A percentile compares a stretch with the other conserved stretches of the same genome.
These are phyloP conservation scores for Lapara coniferarum DNA, from an alignment of 2,888 invertebrate species.

Conservation along the genomic window DNA sequence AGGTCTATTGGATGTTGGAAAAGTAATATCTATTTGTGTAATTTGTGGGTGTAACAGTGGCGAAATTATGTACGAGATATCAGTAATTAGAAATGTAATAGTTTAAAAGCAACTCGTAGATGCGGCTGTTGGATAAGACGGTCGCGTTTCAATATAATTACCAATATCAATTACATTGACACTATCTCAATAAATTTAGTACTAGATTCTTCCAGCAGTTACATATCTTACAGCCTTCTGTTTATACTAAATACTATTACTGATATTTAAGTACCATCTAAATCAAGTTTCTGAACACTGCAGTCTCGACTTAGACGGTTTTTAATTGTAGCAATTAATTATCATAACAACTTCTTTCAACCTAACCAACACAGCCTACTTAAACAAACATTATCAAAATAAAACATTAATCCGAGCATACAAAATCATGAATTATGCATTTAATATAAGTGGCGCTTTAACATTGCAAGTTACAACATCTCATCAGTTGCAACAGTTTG, in stretches of 20 bases:
- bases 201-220: no score
- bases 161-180: no score
- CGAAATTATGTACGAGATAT: slow-evolving; percentile 4
- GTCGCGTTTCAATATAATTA: background rate
- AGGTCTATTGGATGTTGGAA: slow-evolving; percentile 13
- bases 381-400: background rate
- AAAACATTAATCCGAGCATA: background rate
- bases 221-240: no score
- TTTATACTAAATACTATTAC: no score
- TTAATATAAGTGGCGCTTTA: background rate
- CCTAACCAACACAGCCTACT: background rate
- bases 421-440: background rate
- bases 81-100: slow-evolving; percentile 17
- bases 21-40: slow-evolving; percentile 22
- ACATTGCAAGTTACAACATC: background rate
- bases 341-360: background rate
- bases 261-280: no score
- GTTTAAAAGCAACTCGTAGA: background rate
- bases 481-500: background rate
- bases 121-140: background rate
- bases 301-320: no score
- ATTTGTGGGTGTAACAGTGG: slow-evolving; percentile 13
- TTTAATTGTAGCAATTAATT: background rate
- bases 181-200: no score
- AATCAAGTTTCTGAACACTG: no score